Evolutionary conservation across 2,888 invertebrate species (phyloP).

Genomic region (Drosophila macrothrix): DNA sequence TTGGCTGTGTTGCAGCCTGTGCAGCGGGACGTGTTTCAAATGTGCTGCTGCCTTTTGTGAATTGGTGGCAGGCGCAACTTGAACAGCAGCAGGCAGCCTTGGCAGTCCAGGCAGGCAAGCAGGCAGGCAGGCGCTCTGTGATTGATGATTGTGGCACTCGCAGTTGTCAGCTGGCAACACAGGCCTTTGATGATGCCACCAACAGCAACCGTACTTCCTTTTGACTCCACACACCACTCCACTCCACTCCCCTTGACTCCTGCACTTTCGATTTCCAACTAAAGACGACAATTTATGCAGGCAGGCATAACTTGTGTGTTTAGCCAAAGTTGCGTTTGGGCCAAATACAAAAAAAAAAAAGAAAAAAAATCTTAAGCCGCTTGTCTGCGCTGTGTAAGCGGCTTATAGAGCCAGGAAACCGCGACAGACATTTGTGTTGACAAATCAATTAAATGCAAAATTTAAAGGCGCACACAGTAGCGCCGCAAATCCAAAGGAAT

Average conservation of each 20-base stretch:
- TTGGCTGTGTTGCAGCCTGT: conserved; percentile 22
- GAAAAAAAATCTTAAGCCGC: conserved; percentile 43
- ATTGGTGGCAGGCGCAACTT: conserved; percentile 44
- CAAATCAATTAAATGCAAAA: conserved; percentile 81
- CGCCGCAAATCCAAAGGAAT: conserved; percentile 37
- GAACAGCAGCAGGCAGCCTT: conserved; percentile 20
- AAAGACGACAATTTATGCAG: conserved; percentile 76
- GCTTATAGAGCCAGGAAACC: conserved; percentile 57
- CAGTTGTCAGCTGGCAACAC: conserved; percentile 48
- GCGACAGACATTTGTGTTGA: conserved; percentile 75
- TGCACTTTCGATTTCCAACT: conserved; percentile 65
- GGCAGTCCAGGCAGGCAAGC: not conserved
- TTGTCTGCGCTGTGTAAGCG: conserved; percentile 52
- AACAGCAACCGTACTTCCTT: conserved; percentile 18
- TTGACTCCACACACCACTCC: conserved; percentile 4
- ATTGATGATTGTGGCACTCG: conserved; percentile 73
- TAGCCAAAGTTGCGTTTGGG: conserved; percentile 46
- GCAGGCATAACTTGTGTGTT: conserved; percentile 66
- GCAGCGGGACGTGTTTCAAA: conserved; percentile 34
- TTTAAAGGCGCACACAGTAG: conserved; percentile 74
- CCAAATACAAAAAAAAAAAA: conserved; percentile 4
- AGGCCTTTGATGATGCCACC: conserved; percentile 64
- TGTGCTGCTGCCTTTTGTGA: conserved; percentile 14
- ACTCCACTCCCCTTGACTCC: conserved; percentile 2
- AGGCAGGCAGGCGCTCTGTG: conserved; percentile 43